These are phyloP conservation scores for Drosophila sp. DNA, from an alignment of 1,140 invertebrate species.

Conservation along the genomic window DNA sequence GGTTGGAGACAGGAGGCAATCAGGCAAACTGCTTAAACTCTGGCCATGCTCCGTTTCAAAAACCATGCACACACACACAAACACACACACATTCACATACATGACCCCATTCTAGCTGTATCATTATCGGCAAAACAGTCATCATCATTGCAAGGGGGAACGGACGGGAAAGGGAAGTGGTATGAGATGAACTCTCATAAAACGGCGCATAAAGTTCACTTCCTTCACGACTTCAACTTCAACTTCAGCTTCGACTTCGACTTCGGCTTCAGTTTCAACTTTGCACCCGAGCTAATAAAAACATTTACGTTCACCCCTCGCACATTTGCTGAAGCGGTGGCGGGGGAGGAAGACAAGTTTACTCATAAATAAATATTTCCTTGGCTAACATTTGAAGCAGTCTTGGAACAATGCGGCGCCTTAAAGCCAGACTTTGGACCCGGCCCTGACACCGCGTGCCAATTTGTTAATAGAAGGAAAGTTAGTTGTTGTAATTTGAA, in stretches of 20 bases:
- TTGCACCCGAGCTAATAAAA: slow-evolving; percentile 66
- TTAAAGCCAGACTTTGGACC: slow-evolving; percentile 37
- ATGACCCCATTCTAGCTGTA: slow-evolving; percentile 26
- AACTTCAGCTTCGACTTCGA: slow-evolving; percentile 19
- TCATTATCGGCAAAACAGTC: slow-evolving; percentile 57
- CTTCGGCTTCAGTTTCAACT: slow-evolving; percentile 30
- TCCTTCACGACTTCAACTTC: slow-evolving; percentile 17
- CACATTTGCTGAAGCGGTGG: slow-evolving; percentile 16
- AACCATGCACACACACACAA: slow-evolving; percentile 16
- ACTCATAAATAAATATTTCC: slow-evolving; percentile 79
- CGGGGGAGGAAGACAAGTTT: slow-evolving; percentile 49
- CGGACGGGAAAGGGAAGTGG: background rate
- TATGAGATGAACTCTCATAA: slow-evolving; percentile 43
- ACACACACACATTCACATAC: slow-evolving; percentile 4
- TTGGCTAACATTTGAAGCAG: slow-evolving; percentile 71
- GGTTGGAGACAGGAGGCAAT: slow-evolving; percentile 31
- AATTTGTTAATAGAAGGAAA: slow-evolving; percentile 78
- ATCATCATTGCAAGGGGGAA: slow-evolving; percentile 32
- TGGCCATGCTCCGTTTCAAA: slow-evolving; percentile 35
- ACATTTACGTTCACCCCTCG: slow-evolving; percentile 55
- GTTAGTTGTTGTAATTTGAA: slow-evolving; percentile 71
- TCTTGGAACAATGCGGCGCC: slow-evolving; percentile 38
- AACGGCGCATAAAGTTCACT: slow-evolving; percentile 55
- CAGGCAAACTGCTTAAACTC: slow-evolving; percentile 56
- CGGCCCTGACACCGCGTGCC: slow-evolving; percentile 56